A percentile compares a stretch with the other conserved stretches of the same genome.
phyloP scores from a whole-genome alignment of 2,888 invertebrate species.

The Poecilobothrus nobilitatus region DNA sequence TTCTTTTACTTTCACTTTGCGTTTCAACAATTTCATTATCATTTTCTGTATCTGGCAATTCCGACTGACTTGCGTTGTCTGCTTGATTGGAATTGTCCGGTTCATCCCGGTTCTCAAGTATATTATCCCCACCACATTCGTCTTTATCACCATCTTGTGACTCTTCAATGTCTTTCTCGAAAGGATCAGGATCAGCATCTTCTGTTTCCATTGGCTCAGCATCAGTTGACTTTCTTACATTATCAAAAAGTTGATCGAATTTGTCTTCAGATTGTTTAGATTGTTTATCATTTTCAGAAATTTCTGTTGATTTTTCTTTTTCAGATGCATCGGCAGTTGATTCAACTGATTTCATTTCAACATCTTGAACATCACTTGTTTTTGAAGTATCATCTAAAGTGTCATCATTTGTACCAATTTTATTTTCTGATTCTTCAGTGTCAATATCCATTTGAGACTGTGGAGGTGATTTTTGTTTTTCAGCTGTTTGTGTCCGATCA shows the following conservation, averaged over 20 bases:
- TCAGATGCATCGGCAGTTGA: conserved; percentile 21
- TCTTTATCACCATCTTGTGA: conserved; percentile 23
- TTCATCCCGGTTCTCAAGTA: conserved; percentile 18
- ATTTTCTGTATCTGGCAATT: background rate
- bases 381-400: conserved; percentile 20
- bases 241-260: conserved; percentile 14
- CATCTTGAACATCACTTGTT: conserved; percentile 25
- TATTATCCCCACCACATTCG: background rate
- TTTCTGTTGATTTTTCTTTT: conserved; percentile 21
- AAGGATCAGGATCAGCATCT: conserved; percentile 13
- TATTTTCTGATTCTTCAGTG: conserved; percentile 15
- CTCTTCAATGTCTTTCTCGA: conserved; percentile 18
- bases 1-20: conserved; percentile 4
- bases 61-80: conserved; percentile 9
- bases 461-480: conserved; percentile 24
- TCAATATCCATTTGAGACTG: conserved; percentile 21
- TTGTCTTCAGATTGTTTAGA: conserved; percentile 15
- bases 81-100: conserved; percentile 9
- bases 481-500: conserved; percentile 25
- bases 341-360: conserved; percentile 22
- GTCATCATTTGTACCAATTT: conserved; percentile 18
- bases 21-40: conserved; percentile 11
- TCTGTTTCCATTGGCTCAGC: conserved; percentile 18
- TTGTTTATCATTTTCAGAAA: conserved; percentile 25
- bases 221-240: conserved; percentile 9